Evolutionary conservation across 2,797 vertebrate species (phyloP).

Genomic region (Tiaroga cobitis): DNA sequence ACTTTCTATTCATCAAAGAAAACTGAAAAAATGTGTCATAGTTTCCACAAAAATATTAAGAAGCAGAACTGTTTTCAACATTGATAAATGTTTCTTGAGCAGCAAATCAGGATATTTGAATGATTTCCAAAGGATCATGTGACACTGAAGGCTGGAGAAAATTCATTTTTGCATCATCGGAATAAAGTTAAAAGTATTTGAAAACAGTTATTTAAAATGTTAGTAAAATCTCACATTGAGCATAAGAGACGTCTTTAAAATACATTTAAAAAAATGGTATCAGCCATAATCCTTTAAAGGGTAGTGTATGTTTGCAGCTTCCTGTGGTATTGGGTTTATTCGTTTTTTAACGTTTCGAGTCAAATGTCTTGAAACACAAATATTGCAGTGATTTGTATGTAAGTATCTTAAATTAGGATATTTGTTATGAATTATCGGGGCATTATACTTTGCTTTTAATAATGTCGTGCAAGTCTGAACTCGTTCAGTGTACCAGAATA

Average conservation of each 20-base stretch:
- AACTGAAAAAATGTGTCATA: background rate
- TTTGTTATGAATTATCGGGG: background rate
- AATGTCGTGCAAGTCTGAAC: slow-evolving; percentile 13
- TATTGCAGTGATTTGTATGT: background rate
- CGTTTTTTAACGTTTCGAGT: background rate
- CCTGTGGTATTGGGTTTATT: background rate
- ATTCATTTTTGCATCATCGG: background rate
- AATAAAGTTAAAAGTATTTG: background rate
- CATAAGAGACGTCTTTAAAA: too few relatives aligned
- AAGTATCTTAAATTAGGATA: background rate
- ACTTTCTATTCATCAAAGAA: background rate
- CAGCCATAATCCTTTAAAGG: background rate
- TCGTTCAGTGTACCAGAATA: slow-evolving; percentile 30
- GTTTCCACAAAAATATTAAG: background rate
- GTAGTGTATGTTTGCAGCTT: background rate
- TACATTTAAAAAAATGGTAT: too few relatives aligned
- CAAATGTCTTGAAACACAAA: background rate
- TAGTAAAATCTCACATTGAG: background rate
- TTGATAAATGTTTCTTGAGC: background rate
- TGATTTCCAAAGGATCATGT: background rate
- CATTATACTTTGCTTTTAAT: background rate
- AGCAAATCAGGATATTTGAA: background rate
- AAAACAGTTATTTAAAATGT: background rate
- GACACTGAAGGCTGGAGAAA: background rate
- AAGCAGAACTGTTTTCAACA: background rate